Percentiles rank a stretch among this genome's conserved stretches.
These are phyloP conservation scores for Ameiurus melas DNA, from an alignment of 2,113 vertebrate species.

Conservation along the genomic window DNA sequence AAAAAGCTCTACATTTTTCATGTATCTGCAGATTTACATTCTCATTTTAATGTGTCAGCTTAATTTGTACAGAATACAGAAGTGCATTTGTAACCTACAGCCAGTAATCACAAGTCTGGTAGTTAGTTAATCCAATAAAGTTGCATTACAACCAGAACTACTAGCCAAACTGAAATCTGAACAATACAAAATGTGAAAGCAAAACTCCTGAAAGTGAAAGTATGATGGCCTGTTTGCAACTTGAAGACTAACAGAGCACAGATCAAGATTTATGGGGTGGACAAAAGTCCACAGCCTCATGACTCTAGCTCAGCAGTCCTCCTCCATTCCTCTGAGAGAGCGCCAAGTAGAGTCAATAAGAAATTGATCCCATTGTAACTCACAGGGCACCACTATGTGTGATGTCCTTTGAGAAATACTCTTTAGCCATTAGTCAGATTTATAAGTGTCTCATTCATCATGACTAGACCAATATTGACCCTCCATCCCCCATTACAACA, in stretches of 20 bases:
- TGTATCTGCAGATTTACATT: background rate
- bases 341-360: background rate
- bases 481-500: constrained; percentile 7
- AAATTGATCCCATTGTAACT: constrained; percentile 16
- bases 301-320: background rate
- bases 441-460: constrained; percentile 38
- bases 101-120: background rate
- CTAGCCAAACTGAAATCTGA: background rate
- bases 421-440: constrained; percentile 18
- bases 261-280: constrained; percentile 19
- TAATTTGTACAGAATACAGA: background rate
- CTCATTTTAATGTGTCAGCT: background rate
- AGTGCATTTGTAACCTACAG: background rate
- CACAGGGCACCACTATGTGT: background rate
- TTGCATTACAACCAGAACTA: background rate
- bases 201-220: background rate
- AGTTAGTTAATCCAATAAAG: background rate
- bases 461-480: constrained; percentile 23
- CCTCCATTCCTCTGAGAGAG: background rate
- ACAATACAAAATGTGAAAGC: background rate
- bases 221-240: background rate
- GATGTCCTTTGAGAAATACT: constrained; percentile 32
- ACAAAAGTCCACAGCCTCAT: background rate
- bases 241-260: background rate
- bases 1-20: background rate